Percentiles rank a stretch among this genome's conserved stretches.
Conservation (phyloP, 2,113 vertebrate species). For the Turnix velox region DNA sequence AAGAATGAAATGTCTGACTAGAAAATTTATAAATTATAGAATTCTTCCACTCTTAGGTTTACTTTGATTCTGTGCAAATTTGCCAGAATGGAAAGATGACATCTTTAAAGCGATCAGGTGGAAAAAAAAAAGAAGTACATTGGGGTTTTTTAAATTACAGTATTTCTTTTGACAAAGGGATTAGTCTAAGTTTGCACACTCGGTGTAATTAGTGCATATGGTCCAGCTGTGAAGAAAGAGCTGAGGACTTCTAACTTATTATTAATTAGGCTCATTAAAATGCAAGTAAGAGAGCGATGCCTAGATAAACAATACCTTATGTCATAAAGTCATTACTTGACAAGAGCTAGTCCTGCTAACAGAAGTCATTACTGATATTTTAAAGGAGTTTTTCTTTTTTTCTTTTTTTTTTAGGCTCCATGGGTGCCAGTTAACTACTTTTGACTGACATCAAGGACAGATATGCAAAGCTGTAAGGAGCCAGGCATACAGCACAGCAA, state of each 20-base stretch:
- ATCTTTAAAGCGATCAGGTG: conserved; percentile 15
- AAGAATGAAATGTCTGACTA: conserved; percentile 1
- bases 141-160: conserved; percentile 59
- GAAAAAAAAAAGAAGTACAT: conserved; percentile 27
- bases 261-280: conserved; percentile 88
- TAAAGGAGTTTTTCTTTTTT: conserved; percentile 54
- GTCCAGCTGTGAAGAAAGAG: conserved; percentile 84
- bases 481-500: conserved; percentile 61
- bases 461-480: conserved; percentile 73
- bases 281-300: conserved; percentile 79
- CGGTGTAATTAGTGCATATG: conserved; percentile 84
- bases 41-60: background rate
- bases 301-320: conserved; percentile 85
- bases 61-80: conserved; percentile 46
- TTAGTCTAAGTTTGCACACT: conserved; percentile 72
- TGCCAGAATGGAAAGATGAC: background rate
- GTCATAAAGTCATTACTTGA: conserved; percentile 82
- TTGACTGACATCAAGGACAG: conserved; percentile 86
- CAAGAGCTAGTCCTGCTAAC: conserved; percentile 74
- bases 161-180: conserved; percentile 66
- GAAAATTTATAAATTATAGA: conserved; percentile 30
- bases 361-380: conserved; percentile 75
- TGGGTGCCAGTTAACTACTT: conserved; percentile 77
- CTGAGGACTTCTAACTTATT: conserved; percentile 80
- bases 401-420: conserved; percentile 62